Evolutionary conservation across 2,888 invertebrate genomes (phyloP), one percentile per base, ranked within the genome.

Genomic region (Pristionchus fissidentatus): DNA sequence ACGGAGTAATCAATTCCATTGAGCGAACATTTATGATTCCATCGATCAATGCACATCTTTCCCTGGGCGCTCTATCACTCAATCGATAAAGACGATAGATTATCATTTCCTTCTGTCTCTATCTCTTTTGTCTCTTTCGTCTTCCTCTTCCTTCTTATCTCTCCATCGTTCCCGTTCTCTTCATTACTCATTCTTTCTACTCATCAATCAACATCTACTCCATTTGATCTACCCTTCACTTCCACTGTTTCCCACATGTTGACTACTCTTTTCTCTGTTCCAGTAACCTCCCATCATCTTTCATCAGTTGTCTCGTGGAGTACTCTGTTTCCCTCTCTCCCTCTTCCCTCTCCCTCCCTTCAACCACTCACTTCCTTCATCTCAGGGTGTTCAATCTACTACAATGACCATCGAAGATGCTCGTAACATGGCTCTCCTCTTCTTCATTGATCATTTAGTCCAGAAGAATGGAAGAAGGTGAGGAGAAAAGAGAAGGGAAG

Each of bases 361-460:
- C 55, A 29, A 22, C 7, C 73, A 13, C 26, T 22, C 46, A 26
- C 29, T 22, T 46, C 29, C 32, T 73, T n/a, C 41, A 43, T 29
- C n/a, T 73, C 43, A 73, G 66, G 62, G 66, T 35, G 15, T 43
- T 43, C 46, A 19, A 15, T 35, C 70, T 32, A 29, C 32, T 46
- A 78, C 10, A 52, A 70, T 70, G 62, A 60, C 29, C 62, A 62
- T 57, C n/a, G 79, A 80, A 57, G 92, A 92, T 85, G 92, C 92
- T 43, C 91, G 90, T 93, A 97, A 97, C 93, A 95, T 96, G 95
- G 97, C 97, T 91, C 94, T 99, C 93, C 95, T 99, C 93, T 99
- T 99, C 94, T 99, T 99, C 94, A 95, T 98, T 93, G 99, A 99
- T 94, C 96, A 97, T 92, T 95, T 99, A 90, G 95, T 99, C 95